Conservation (phyloP, 2,113 vertebrate species). For the Silurus meridionalis region DNA sequence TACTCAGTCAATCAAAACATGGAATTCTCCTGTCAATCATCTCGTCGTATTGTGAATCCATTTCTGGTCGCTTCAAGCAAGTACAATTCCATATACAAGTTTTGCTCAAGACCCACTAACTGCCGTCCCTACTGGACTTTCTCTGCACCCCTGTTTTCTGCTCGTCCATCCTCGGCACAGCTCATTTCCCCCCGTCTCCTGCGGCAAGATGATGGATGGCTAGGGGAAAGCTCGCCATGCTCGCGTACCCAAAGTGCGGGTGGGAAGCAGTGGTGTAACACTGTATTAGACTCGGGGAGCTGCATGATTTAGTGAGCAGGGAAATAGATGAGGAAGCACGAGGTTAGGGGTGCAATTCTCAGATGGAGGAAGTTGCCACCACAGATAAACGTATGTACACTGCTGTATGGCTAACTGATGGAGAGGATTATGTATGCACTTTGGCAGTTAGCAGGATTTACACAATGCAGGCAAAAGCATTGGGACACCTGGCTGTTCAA, state of each 20-base stretch:
- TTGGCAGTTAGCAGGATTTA: neutral
- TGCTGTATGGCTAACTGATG: constrained; percentile 50
- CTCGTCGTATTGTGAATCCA: neutral
- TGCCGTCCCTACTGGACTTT: constrained; percentile 54
- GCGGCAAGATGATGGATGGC: constrained; percentile 69
- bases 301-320: constrained; percentile 66
- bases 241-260: constrained; percentile 63
- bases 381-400: constrained; percentile 32
- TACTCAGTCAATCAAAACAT: neutral
- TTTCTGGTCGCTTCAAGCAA: constrained; percentile 12
- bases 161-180: constrained; percentile 55
- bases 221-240: constrained; percentile 58
- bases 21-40: neutral
- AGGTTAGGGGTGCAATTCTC: constrained; percentile 67
- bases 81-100: constrained; percentile 9
- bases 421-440: constrained; percentile 38
- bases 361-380: constrained; percentile 42
- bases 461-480: no score
- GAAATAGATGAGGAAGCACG: constrained; percentile 65
- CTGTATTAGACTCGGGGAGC: constrained; percentile 65
- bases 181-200: constrained; percentile 61
- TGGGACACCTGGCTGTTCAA: no score
- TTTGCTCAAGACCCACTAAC: constrained; percentile 42
- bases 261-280: constrained; percentile 60
- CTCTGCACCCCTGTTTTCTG: constrained; percentile 48